Evolutionary conservation across 2,797 vertebrate species (phyloP), one percentile per base, ranked within the genome.

Genomic region (Amblyopsis hoosieri): DNA sequence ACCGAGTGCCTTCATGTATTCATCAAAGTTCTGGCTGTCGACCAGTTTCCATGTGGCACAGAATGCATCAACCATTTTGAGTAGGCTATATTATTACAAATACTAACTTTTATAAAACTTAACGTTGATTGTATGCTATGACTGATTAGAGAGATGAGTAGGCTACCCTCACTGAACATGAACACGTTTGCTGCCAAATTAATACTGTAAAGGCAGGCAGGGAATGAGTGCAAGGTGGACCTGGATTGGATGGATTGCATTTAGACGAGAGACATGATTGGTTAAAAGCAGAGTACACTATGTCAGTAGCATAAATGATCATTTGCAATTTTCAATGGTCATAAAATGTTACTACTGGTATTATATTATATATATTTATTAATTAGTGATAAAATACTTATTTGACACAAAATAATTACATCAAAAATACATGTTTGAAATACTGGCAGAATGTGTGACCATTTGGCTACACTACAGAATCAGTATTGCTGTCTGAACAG

Each of bases 1-100:
- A 97, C 97, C 97, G 52, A 99, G 73, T 3, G 94, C 90, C 81
- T 97, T 98, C 97, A 99, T 97, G 75, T 98, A 99, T 12, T 97
- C 96, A 67, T 99, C 97, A 81, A 99, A 98, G 86, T 99, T 97
- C 81, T 97, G 93, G 87, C 95, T 99, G 80, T 98, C 95, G 0
- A 93, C 85, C 87, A 98, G 88, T 78, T 96, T 98, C 96, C 97
- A 99, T 47, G 94, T 96, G 5, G 89, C 95, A 75, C 96, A 98
- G 88, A 99, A 98, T 81, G 95, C 92, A 67, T 98, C 96, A 60
- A 96, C 95, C 96, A 98, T 96, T 70, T 60, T 92, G 87, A 71
- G 19, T 68, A 29, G 23, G 3, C 3, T 29, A 64, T 47, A 68
- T 13, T 12, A 64, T 47, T 42, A 42, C 7, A 42, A 42, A 42